A percentile compares a stretch with the other conserved stretches of the same genome.
Evolutionary conservation across 2,888 invertebrate species (phyloP).

Genomic region (Conistra vaccinii): DNA sequence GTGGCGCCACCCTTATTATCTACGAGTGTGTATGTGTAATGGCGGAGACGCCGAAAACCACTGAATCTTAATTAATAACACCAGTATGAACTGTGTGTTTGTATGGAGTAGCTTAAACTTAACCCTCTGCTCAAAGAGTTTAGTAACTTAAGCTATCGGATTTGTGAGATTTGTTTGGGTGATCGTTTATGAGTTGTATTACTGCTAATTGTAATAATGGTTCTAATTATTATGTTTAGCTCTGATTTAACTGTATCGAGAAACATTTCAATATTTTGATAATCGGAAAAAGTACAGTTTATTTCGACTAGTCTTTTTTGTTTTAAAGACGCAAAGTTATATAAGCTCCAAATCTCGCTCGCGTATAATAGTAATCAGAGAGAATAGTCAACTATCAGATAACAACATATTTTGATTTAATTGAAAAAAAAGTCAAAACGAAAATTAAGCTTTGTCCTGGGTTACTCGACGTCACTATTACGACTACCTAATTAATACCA

Average conservation of each 20-base stretch:
- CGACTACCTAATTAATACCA: constrained; percentile 40
- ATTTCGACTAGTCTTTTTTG: neutral
- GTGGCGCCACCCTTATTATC: no score
- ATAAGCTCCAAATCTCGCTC: neutral
- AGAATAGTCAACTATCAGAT: no score
- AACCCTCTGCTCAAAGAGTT: constrained; percentile 11
- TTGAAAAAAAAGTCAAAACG: neutral
- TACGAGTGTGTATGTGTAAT: neutral
- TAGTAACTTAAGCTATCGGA: neutral
- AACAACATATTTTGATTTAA: neutral
- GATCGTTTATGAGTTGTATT: constrained; percentile 11
- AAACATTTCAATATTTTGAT: neutral
- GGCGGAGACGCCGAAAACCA: constrained; percentile 15
- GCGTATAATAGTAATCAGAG: neutral
- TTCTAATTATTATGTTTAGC: no score
- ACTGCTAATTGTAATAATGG: neutral
- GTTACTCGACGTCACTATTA: neutral
- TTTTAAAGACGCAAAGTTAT: neutral
- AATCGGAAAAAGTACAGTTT: neutral
- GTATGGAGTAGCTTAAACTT: constrained; percentile 22
- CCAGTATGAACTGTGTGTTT: constrained; percentile 4
- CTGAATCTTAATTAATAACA: constrained; percentile 43
- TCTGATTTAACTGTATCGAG: neutral
- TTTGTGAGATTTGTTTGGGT: no score
- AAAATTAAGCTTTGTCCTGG: neutral